Evolutionary conservation across 2,888 invertebrate species (phyloP).

Genomic region (Sinotaia quadrata): DNA sequence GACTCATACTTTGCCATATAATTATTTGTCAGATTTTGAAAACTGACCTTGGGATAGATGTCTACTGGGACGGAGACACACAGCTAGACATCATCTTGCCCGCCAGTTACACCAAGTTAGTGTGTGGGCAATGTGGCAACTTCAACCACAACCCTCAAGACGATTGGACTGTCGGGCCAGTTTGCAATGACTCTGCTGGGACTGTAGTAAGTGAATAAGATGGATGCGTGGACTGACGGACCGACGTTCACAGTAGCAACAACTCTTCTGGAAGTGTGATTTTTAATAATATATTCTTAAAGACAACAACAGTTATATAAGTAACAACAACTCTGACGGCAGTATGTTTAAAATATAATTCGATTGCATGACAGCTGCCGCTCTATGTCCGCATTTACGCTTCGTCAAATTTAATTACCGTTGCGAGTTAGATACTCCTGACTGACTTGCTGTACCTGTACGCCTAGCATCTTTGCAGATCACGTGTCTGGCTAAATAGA

Average conservation of each 20-base stretch:
- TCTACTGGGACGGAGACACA: conserved; percentile 92
- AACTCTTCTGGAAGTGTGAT: background rate
- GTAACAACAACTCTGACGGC: too few species aligned
- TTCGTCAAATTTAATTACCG: too few species aligned
- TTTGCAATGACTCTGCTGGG: conserved; percentile 44
- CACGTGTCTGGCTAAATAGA: too few species aligned
- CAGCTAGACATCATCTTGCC: conserved; percentile 87
- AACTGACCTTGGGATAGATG: conserved; percentile 78
- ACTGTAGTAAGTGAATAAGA: conserved; percentile 40
- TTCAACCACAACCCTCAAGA: conserved; percentile 89
- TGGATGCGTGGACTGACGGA: background rate
- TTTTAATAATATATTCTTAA: background rate
- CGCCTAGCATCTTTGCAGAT: too few species aligned
- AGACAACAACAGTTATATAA: too few species aligned
- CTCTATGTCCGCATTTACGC: too few species aligned
- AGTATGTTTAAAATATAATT: too few species aligned
- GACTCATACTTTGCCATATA: too few species aligned
- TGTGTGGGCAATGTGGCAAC: conserved; percentile 95
- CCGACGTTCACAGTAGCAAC: background rate
- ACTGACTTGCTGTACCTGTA: too few species aligned
- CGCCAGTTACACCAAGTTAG: conserved; percentile 79
- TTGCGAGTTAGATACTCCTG: too few species aligned
- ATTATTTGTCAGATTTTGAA: conserved; percentile 48
- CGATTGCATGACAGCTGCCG: too few species aligned
- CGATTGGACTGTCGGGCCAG: conserved; percentile 75